These are phyloP conservation scores for Synergus gifuensis DNA, from an alignment of 2,888 invertebrate species.

Conservation along the genomic window DNA sequence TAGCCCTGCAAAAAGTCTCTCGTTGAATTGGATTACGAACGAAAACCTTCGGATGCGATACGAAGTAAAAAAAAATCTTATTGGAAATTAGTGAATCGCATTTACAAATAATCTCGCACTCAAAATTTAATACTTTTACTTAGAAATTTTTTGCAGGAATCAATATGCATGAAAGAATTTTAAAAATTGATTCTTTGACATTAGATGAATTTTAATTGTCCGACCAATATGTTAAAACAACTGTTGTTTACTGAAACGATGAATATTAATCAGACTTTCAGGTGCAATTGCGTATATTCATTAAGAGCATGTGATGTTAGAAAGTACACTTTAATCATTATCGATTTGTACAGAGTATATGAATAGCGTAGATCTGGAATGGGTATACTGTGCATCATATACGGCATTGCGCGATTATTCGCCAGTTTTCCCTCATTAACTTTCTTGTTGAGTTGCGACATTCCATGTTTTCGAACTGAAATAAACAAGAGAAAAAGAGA, in stretches of 20 bases:
- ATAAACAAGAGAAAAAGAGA: conserved; percentile 59
- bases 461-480: conserved; percentile 72
- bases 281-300: conserved; percentile 60
- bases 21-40: no score
- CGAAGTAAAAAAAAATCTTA: no score
- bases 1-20: no score
- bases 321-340: conserved; percentile 57
- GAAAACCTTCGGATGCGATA: no score
- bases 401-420: conserved; percentile 55
- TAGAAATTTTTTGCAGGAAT: not conserved
- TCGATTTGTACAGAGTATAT: conserved; percentile 43
- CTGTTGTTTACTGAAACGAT: conserved; percentile 37
- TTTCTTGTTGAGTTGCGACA: conserved; percentile 70
- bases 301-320: conserved; percentile 71
- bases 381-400: conserved; percentile 34
- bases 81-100: no score
- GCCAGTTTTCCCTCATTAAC: conserved; percentile 55
- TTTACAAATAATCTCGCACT: no score
- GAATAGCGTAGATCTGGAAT: conserved; percentile 54
- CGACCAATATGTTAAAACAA: conserved; percentile 42
- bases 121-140: no score
- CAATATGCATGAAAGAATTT: not conserved
- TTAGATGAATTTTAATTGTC: conserved; percentile 41
- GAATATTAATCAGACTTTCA: conserved; percentile 51
- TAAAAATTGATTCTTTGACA: conserved; percentile 43